Base-by-base conservation (phyloP, 2,113 vertebrate genomes). In the Ceratotherium simum region DNA sequence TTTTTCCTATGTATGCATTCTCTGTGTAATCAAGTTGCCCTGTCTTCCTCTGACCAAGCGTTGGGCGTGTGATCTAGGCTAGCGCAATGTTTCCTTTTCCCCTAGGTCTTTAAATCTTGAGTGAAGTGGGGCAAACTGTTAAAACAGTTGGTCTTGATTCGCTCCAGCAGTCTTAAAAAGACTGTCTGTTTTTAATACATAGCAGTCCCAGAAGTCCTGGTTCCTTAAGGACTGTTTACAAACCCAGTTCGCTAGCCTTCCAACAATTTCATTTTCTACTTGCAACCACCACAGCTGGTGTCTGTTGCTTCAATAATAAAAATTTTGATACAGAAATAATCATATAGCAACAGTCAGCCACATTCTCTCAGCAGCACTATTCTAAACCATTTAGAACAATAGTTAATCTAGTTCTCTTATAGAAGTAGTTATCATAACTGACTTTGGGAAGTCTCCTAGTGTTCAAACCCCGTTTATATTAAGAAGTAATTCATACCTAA, bases 361-460 rank as follows among this genome's bases (percentile, higher is more conserved):
- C 36, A 60, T 39, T 70, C 5, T 93, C 42, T 65, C 76, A 76
- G 39, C 14, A 54, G 3, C 46, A 58, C 7, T 93, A 36, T 67
- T 95, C 48, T 48, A 69, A 93, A 56, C 31, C 27, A 79, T 62
- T 67, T 78, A 91, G n/a, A 48, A 73, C 33, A 95, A 78, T 90
- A 91, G 76, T 67, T 75, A 92, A 75, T 42, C 42, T 84, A 36
- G 27, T 91, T 93, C 95, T 83, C 48, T 97, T 69, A 33, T 17
- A 91, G n/a, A 54, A 54, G 39, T 51, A 82, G 13, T 46, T 79
- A 75, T 13, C 6, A 11, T 21, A 96, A 80, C 46, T 91, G 64
- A 91, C 16, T 86, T 62, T 51, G 21, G 46, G 29, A 95, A 84
- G 58, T 78, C 48, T 88, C 64, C 7, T 69, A 70, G 5, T 39